These are phyloP conservation scores for Diorhabda sublineata DNA, from an alignment of 1,140 invertebrate species.

Conservation along the genomic window DNA sequence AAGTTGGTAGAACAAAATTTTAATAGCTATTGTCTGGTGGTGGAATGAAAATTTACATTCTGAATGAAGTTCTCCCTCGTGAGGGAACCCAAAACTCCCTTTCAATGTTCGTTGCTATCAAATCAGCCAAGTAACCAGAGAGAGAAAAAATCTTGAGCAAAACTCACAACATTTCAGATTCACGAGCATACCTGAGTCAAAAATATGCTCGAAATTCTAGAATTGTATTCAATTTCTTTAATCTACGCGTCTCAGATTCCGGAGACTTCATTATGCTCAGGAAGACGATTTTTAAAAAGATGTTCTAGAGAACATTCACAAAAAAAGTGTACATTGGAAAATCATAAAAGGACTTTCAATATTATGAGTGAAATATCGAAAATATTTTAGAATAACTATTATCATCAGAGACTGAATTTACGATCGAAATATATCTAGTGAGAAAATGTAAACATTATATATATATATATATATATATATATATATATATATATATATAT, in stretches of 20 bases:
- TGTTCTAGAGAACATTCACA: not conserved
- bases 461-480: too few relatives aligned
- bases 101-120: not conserved
- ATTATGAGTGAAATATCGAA: too few relatives aligned
- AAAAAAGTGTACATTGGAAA: too few relatives aligned
- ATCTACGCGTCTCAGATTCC: conserved; percentile 1
- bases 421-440: too few relatives aligned
- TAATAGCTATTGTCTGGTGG: conserved; percentile 31
- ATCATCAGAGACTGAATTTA: too few relatives aligned
- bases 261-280: not conserved
- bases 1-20: too few relatives aligned
- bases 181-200: not conserved
- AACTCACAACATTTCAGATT: conserved; percentile 1
- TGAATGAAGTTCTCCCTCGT: not conserved
- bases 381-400: too few relatives aligned
- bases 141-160: not conserved
- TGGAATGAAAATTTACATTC: conserved; percentile 25
- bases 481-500: too few relatives aligned
- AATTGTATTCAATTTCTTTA: conserved; percentile 1
- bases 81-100: not conserved
- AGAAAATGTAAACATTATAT: too few relatives aligned
- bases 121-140: not conserved
- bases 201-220: not conserved
- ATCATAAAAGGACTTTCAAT: too few relatives aligned
- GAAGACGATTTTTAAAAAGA: not conserved